Evolutionary conservation across 2,888 invertebrate species (phyloP).

Genomic region (Melieria crassipennis): DNA sequence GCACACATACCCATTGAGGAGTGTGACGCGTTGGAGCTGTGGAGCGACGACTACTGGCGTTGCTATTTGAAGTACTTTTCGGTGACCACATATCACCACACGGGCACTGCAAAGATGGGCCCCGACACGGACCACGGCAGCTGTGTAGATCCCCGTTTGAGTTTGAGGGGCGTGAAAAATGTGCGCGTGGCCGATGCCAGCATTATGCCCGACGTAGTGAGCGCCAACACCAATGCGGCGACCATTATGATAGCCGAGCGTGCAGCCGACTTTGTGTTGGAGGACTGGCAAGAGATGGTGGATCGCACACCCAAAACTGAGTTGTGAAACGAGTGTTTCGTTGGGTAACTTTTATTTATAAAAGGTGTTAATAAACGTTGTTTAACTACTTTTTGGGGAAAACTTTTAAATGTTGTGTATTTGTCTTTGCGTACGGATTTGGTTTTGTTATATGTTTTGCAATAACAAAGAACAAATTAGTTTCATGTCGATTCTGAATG

Average conservation of each 20-base stretch:
- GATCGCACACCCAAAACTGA: background rate
- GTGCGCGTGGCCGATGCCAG: slow-evolving; percentile 78
- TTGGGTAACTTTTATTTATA: no score
- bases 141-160: slow-evolving; percentile 74
- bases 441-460: no score
- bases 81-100: slow-evolving; percentile 74
- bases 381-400: no score
- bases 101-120: slow-evolving; percentile 78
- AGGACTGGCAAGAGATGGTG: slow-evolving; percentile 43
- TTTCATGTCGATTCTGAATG: no score
- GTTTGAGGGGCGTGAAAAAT: slow-evolving; percentile 72
- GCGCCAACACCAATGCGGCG: slow-evolving; percentile 85
- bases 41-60: slow-evolving; percentile 70
- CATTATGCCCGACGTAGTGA: slow-evolving; percentile 78
- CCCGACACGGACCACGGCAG: slow-evolving; percentile 69
- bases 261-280: slow-evolving; percentile 70
- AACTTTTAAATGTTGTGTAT: no score
- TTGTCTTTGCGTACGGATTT: no score
- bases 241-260: slow-evolving; percentile 88
- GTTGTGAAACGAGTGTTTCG: slow-evolving; percentile 1
- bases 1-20: slow-evolving; percentile 44
- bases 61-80: slow-evolving; percentile 74
- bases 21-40: slow-evolving; percentile 51
- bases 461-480: no score
- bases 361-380: no score